phyloP scores from a whole-genome alignment of 2,113 vertebrate species.

The Suncus etruscus region DNA sequence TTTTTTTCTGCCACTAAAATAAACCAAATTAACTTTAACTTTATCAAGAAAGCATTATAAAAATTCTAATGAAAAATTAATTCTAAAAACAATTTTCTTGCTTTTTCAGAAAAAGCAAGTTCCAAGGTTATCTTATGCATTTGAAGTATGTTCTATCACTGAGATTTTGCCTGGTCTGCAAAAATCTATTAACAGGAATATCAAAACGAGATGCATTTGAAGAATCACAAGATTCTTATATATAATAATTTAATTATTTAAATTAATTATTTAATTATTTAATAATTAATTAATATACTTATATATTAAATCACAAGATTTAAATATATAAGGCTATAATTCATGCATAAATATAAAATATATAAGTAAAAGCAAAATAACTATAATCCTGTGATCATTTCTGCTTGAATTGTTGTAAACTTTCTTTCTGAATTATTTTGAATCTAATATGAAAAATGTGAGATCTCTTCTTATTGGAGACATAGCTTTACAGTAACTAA shows the following conservation, averaged over 20 bases:
- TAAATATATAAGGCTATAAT: no score
- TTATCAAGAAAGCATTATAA: neutral
- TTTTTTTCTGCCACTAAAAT: neutral
- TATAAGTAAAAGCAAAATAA: neutral
- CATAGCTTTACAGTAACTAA: neutral
- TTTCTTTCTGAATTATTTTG: neutral
- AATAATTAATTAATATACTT: no score
- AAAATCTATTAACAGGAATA: conserved; percentile 7
- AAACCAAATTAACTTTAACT: conserved; percentile 1
- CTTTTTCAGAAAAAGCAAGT: no score
- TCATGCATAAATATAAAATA: no score
- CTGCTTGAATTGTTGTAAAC: neutral
- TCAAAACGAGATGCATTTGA: conserved; percentile 6
- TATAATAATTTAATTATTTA: no score
- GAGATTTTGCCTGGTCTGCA: neutral
- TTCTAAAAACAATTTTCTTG: no score
- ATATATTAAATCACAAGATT: no score
- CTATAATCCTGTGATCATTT: neutral
- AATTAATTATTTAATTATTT: no score
- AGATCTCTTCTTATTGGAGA: neutral
- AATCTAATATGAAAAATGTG: neutral
- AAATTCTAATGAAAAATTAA: neutral
- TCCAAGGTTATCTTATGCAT: no score
- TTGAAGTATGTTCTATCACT: neutral
- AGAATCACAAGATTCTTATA: neutral